Evolutionary conservation across 2,797 vertebrate genomes (phyloP).

Genomic region (Thaleichthys pacificus): DNA sequence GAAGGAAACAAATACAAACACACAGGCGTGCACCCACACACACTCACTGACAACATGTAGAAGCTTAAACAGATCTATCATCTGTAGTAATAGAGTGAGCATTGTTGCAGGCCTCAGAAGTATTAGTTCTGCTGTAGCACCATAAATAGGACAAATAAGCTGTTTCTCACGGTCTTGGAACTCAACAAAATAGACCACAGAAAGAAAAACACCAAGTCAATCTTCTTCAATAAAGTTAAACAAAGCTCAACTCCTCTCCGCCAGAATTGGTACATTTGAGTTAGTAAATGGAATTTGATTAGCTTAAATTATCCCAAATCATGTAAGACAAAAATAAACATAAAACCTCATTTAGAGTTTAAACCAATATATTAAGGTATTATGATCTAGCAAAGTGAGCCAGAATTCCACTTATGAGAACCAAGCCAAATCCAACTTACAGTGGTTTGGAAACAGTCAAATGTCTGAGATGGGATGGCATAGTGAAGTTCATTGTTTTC

Average conservation of each 20-base stretch:
- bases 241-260: not conserved
- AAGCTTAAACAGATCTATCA: slow-evolving; percentile 28
- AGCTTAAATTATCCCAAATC: slow-evolving; percentile 18
- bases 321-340: slow-evolving; percentile 27
- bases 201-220: not conserved
- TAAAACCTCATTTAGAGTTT: not conserved
- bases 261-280: not conserved
- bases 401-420: slow-evolving; percentile 38
- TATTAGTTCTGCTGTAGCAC: slow-evolving; percentile 11
- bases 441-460: slow-evolving; percentile 27
- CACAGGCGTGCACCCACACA: not conserved
- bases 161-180: slow-evolving; percentile 12
- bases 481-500: slow-evolving; percentile 70
- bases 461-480: slow-evolving; percentile 53
- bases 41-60: not conserved
- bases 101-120: slow-evolving; percentile 30
- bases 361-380: slow-evolving; percentile 18
- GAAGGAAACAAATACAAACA: slow-evolving; percentile 17
- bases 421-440: slow-evolving; percentile 29
- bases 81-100: slow-evolving; percentile 24
- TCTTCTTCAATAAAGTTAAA: slow-evolving; percentile 1
- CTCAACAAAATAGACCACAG: not conserved
- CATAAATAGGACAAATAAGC: slow-evolving; percentile 12
- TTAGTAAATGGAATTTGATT: not conserved
- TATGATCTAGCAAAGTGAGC: slow-evolving; percentile 26